Evolutionary conservation across 2,797 vertebrate species (phyloP).

Genomic region (Myoxocephalus aenaeus): DNA sequence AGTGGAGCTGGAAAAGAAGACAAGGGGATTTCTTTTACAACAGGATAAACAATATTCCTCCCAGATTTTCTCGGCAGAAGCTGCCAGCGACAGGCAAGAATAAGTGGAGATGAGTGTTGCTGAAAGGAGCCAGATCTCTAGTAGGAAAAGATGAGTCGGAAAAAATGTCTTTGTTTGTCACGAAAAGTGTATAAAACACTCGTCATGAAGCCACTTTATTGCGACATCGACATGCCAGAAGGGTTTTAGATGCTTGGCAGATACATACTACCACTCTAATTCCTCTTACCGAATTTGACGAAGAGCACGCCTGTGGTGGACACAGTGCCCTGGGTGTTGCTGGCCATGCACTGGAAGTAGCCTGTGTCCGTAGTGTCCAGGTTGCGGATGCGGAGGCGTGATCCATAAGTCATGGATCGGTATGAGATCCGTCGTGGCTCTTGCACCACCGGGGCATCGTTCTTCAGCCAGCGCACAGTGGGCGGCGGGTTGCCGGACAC

Average conservation of each 20-base stretch:
- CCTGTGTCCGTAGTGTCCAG: constrained; percentile 98
- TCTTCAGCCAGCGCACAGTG: constrained; percentile 94
- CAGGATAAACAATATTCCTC: constrained; percentile 74
- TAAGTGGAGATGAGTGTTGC: constrained; percentile 33
- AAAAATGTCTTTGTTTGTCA: constrained; percentile 31
- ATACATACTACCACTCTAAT: background rate
- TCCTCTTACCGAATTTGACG: constrained; percentile 94
- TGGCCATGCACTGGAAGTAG: constrained; percentile 97
- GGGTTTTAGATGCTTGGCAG: background rate
- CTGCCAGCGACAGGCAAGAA: constrained; percentile 61
- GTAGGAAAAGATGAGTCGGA: constrained; percentile 25
- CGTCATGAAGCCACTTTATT: background rate
- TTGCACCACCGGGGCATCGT: constrained; percentile 95
- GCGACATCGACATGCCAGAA: constrained; percentile 12
- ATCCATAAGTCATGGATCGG: constrained; percentile 89
- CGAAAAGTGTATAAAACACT: constrained; percentile 7
- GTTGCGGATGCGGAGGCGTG: constrained; percentile 94
- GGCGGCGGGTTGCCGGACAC: constrained; percentile 92
- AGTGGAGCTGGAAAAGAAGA: constrained; percentile 89
- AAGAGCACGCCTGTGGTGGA: constrained; percentile 96
- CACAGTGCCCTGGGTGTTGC: constrained; percentile 89
- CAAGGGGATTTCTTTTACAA: constrained; percentile 68
- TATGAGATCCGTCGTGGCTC: constrained; percentile 94
- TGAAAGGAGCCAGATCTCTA: constrained; percentile 37
- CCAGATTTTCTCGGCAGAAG: constrained; percentile 64